Evolutionary conservation across 2,888 invertebrate species (phyloP).

Genomic region (Scaptomyza polygonia): DNA sequence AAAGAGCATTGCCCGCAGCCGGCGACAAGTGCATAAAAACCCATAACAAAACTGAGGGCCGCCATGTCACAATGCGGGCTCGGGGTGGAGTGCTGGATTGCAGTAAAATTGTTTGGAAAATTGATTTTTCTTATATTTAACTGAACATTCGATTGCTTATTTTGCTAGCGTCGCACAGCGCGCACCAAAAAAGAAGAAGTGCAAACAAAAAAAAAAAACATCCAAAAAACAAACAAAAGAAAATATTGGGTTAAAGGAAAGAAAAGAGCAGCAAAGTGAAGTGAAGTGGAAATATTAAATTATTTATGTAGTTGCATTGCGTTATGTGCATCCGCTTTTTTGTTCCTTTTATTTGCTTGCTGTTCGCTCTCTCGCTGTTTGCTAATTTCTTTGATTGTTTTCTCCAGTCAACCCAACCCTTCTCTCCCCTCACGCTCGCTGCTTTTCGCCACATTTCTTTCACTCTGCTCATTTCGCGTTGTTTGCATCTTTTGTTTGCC

Average conservation of each 20-base stretch:
- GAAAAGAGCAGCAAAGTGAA: conserved; percentile 42
- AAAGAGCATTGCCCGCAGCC: conserved; percentile 77
- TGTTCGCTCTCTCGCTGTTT: conserved; percentile 62
- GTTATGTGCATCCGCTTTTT: conserved; percentile 62
- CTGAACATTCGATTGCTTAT: conserved; percentile 81
- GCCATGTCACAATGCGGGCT: conserved; percentile 2
- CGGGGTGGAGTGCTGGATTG: conserved; percentile 42
- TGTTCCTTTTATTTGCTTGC: conserved; percentile 50
- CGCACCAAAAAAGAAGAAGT: conserved; percentile 26
- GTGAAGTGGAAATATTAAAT: conserved; percentile 81
- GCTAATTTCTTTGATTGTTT: conserved; percentile 81
- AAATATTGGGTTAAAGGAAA: conserved; percentile 33
- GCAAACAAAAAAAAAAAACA: conserved; percentile 30
- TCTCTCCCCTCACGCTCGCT: neutral
- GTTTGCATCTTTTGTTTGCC: conserved; percentile 70
- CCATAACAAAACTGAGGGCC: conserved; percentile 42
- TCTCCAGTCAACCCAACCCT: conserved; percentile 38
- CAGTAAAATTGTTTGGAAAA: conserved; percentile 81
- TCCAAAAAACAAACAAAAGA: conserved; percentile 26
- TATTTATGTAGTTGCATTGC: conserved; percentile 81
- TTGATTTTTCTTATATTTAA: conserved; percentile 81
- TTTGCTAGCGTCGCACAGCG: conserved; percentile 57
- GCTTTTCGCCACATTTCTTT: conserved; percentile 12
- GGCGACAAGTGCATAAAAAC: conserved; percentile 80
- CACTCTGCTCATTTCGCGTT: conserved; percentile 25